Base-by-base conservation (phyloP, 2,888 invertebrate species). In the Dicycla oo region DNA sequence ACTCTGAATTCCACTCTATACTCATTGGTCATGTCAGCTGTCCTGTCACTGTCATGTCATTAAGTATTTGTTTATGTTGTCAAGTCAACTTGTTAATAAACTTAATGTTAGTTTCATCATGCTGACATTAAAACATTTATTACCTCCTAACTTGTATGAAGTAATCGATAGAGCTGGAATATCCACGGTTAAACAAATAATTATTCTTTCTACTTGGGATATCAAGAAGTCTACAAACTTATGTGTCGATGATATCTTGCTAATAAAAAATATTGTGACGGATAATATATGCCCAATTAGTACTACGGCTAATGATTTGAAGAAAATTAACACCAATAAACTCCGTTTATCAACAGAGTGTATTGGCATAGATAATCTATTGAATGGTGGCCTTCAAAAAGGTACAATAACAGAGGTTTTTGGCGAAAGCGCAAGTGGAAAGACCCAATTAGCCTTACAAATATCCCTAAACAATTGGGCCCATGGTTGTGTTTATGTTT, bases 371-470 rank as follows among this genome's bases (percentile, higher is more conserved):
- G 97, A 98, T 90, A 87, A 87, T 45, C 90, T 97, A 76, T 90
- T 98, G 34, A 92, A 93, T 83, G 98, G 98, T 71, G 98, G 98
- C 45, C 95, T 98, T 73, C 93, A 97, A 60, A 93, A 93, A 82
- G 96, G 97, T 80, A 97, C 98, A 40, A 96, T 98, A 65, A 97
- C 97, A 70, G 98, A 98, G 96, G 94, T 98, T 84, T 97, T 97
- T 90, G 98, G 98, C n/a, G 97, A 97, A 91, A 98, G 98, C 94
- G 98, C 98, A 23, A 96, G 97, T 85, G 98, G 98, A 10, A 98
- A 98, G 95, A 98, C 98, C 0, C 98, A 98, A 91, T 89, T 98
- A 57, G 97, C 97, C 82, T 93, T 98, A 64, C 98, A 98, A 92
- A 91, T 98, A 43, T 96, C 97, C 49, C 92, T 98, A 30, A 96